phyloP scores from a whole-genome alignment of 2,797 vertebrate genomes.

The Chrysocyon brachyurus region DNA sequence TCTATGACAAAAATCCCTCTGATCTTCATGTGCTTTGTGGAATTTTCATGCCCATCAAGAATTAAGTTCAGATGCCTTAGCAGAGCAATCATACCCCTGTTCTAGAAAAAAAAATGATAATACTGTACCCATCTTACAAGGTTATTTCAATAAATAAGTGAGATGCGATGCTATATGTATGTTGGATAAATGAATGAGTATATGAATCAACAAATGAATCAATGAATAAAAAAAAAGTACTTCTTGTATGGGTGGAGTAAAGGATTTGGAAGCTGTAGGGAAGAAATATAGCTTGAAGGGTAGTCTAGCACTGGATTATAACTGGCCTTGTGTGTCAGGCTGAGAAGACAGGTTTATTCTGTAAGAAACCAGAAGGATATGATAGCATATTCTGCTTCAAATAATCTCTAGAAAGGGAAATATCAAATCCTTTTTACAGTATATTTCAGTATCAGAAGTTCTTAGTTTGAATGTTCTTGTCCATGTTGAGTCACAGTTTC shows the following conservation, averaged over 20 bases:
- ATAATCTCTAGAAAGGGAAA: constrained; percentile 19
- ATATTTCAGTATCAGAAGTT: constrained; percentile 4
- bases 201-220: not conserved
- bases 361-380: not conserved
- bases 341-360: constrained; percentile 40
- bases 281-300: not conserved
- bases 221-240: not conserved
- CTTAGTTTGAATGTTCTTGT: not conserved
- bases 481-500: constrained; percentile 42
- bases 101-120: not conserved
- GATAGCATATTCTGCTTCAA: not conserved
- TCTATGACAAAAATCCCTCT: not conserved
- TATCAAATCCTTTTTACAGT: not conserved
- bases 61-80: constrained; percentile 32
- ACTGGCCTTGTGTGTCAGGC: not conserved
- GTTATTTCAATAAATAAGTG: constrained; percentile 25
- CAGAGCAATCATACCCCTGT: not conserved
- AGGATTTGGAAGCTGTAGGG: not conserved
- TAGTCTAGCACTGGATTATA: not conserved
- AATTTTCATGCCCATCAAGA: not conserved
- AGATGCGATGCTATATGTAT: not conserved
- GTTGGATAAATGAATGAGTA: constrained; percentile 3
- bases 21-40: not conserved
- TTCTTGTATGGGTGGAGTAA: not conserved
- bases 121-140: not conserved